These are phyloP conservation scores for Chloroceryle aenea DNA, from an alignment of 2,113 vertebrate genomes.

Conservation along the genomic window DNA sequence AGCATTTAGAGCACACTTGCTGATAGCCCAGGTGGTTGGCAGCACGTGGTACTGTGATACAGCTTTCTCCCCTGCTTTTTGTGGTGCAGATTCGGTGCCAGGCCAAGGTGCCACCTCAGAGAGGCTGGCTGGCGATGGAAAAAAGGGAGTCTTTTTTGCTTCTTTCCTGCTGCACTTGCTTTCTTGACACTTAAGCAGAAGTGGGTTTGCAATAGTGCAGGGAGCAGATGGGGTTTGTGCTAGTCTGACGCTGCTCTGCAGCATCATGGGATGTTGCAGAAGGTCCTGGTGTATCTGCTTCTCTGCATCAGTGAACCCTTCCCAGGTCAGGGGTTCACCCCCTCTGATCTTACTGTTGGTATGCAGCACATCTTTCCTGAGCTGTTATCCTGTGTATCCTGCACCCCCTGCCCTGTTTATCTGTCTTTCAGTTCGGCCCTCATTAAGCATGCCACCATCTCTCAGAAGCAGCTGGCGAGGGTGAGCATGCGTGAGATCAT, in stretches of 20 bases:
- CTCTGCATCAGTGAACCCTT: background rate
- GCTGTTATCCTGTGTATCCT: background rate
- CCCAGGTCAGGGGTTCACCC: background rate
- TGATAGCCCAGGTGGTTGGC: background rate
- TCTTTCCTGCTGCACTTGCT: background rate
- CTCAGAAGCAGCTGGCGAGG: background rate
- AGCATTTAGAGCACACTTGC: slow-evolving; percentile 16
- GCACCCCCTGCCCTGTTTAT: background rate
- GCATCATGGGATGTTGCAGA: background rate
- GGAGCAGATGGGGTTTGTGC: background rate
- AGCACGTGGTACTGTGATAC: background rate
- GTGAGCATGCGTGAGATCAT: background rate
- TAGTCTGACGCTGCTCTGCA: background rate
- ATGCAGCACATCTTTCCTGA: background rate
- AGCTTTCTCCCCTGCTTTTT: background rate
- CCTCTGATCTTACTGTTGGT: background rate
- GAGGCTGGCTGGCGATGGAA: background rate
- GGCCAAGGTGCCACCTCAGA: background rate
- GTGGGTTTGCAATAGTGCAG: background rate
- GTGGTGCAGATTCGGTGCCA: background rate
- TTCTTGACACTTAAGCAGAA: background rate
- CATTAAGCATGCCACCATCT: background rate
- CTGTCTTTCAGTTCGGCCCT: background rate
- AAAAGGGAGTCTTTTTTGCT: background rate
- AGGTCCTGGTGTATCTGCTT: background rate